A percentile compares a stretch with the other conserved stretches of the same genome.
These are phyloP conservation scores for Anneissia japonica DNA, from an alignment of 35 echinoderm and acorn worm genomes.

Conservation along the genomic window DNA sequence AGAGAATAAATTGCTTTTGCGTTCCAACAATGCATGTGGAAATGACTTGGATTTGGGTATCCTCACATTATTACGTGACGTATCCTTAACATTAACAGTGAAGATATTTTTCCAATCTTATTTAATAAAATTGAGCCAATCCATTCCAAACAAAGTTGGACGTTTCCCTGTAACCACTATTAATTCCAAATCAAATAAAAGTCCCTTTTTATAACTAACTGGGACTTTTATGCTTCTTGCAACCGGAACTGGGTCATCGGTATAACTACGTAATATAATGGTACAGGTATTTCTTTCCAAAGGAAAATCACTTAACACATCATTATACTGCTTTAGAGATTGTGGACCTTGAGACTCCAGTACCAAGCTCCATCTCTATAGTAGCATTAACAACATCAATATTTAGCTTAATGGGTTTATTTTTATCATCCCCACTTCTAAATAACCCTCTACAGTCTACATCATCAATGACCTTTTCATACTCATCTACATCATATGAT, in stretches of 20 bases:
- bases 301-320: neutral
- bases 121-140: conserved; percentile 1
- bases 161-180: conserved; percentile 9
- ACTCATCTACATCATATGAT: neutral
- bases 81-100: neutral
- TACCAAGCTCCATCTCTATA: neutral
- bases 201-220: neutral
- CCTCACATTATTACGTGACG: neutral
- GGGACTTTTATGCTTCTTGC: neutral
- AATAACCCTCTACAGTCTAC: neutral
- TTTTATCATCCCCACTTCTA: neutral
- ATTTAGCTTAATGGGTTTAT: neutral
- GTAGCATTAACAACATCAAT: neutral
- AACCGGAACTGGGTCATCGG: neutral
- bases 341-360: neutral
- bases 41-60: neutral
- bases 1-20: neutral
- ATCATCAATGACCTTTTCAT: neutral
- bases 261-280: neutral
- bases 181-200: neutral
- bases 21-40: neutral
- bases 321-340: neutral
- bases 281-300: neutral
- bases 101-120: conserved; percentile 25
- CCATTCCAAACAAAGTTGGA: conserved; percentile 9